Percentiles rank a stretch among this genome's conserved stretches.
Conservation (phyloP, 2,113 vertebrate genomes). For the Sialia sialis region DNA sequence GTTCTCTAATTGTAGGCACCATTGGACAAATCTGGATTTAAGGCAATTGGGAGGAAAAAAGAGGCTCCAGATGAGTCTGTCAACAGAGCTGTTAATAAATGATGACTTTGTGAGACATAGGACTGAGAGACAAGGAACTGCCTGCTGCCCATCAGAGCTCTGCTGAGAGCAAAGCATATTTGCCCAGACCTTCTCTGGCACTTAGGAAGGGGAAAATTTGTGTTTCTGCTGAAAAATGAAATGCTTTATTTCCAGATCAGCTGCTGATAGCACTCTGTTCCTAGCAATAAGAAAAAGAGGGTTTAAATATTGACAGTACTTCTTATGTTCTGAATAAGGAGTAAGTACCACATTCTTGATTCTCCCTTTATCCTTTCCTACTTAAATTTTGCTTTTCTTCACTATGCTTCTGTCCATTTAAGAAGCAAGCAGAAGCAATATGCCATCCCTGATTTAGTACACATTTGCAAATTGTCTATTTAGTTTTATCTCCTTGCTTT, state of each 20-base stretch:
- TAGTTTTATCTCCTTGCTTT: background rate
- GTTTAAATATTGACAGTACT: conserved; percentile 11
- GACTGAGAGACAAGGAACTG: background rate
- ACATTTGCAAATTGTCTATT: background rate
- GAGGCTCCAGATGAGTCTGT: background rate
- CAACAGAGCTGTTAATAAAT: conserved; percentile 13
- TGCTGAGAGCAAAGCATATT: conserved; percentile 33
- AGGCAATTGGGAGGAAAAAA: background rate
- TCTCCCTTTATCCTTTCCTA: background rate
- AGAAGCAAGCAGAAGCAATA: background rate
- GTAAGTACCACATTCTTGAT: background rate
- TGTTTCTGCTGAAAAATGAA: background rate
- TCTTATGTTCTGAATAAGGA: background rate
- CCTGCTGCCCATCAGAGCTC: background rate
- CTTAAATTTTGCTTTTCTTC: background rate
- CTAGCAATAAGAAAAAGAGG: background rate
- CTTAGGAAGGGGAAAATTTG: background rate
- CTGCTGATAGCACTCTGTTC: background rate
- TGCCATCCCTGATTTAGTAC: background rate
- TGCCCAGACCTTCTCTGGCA: background rate
- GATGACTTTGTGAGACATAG: background rate
- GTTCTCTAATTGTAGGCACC: background rate
- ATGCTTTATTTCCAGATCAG: background rate
- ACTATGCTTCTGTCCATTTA: background rate
- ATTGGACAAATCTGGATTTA: background rate